Conservation (phyloP, 2,888 invertebrate species). For the Apoda limacodes region DNA sequence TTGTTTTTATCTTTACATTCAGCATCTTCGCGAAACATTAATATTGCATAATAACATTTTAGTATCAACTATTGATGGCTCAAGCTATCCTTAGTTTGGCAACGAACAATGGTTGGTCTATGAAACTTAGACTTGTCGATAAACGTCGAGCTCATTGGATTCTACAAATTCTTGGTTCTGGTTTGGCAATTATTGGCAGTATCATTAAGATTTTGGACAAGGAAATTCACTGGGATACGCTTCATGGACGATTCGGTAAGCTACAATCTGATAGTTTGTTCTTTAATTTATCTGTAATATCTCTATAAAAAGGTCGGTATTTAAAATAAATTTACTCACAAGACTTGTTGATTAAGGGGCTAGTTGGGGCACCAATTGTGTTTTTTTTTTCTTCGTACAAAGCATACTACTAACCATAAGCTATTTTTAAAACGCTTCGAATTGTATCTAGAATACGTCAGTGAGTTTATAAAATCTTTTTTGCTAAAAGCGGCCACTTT, state of each 20-base stretch:
- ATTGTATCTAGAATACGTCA: no score
- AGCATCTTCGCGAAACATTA: no score
- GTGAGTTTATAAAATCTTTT: no score
- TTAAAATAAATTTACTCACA: no score
- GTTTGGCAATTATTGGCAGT: slow-evolving; percentile 40
- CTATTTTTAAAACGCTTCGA: no score
- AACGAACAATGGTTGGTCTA: slow-evolving; percentile 43
- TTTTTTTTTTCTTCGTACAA: no score
- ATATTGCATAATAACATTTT: slow-evolving; percentile 22
- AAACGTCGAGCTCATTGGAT: slow-evolving; percentile 44
- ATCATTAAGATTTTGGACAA: slow-evolving; percentile 37
- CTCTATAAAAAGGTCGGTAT: no score
- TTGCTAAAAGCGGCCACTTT: no score
- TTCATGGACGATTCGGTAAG: slow-evolving; percentile 41
- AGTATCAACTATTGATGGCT: slow-evolving; percentile 55
- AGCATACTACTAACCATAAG: no score
- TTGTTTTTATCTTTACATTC: background rate
- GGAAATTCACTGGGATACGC: slow-evolving; percentile 27
- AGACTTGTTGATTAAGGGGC: no score
- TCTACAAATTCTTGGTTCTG: slow-evolving; percentile 42
- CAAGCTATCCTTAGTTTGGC: slow-evolving; percentile 42
- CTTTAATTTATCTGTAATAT: background rate
- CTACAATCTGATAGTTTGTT: background rate
- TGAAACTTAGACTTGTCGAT: slow-evolving; percentile 35
- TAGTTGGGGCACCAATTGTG: no score